phyloP scores from a whole-genome alignment of 2,113 vertebrate species.

The Patagioenas fasciata region DNA sequence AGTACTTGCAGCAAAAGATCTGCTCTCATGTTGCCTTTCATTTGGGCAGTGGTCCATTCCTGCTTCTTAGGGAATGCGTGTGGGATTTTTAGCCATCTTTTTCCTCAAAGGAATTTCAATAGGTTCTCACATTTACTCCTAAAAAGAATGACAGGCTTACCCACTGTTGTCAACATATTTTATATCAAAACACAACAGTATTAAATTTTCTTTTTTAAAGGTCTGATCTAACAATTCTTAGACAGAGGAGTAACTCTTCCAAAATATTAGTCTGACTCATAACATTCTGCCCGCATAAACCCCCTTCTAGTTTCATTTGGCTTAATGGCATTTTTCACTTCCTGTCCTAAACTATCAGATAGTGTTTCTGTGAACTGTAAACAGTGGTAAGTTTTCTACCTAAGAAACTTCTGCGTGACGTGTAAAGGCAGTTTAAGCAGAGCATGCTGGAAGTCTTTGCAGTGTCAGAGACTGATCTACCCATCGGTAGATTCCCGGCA shows the following conservation, averaged over 20 bases:
- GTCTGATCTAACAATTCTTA: slow-evolving; percentile 1
- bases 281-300: slow-evolving; percentile 29
- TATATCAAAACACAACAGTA: background rate
- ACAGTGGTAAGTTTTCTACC: background rate
- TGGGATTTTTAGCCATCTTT: background rate
- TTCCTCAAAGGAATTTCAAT: background rate
- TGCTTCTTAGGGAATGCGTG: background rate
- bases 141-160: background rate
- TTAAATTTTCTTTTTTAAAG: background rate
- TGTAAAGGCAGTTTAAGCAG: background rate
- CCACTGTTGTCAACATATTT: background rate
- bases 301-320: background rate
- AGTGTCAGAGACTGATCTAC: background rate
- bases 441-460: background rate
- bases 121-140: background rate
- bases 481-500: background rate
- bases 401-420: background rate
- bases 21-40: background rate
- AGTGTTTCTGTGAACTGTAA: background rate
- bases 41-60: background rate
- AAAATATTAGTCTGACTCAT: slow-evolving; percentile 38
- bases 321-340: slow-evolving; percentile 17
- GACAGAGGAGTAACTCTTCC: slow-evolving; percentile 27
- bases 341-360: background rate
- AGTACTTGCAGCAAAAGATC: background rate